Evolutionary conservation across 2,113 vertebrate species (phyloP), one percentile per base, ranked within the genome.

Genomic region (Brachyhypopomus gauderio): DNA sequence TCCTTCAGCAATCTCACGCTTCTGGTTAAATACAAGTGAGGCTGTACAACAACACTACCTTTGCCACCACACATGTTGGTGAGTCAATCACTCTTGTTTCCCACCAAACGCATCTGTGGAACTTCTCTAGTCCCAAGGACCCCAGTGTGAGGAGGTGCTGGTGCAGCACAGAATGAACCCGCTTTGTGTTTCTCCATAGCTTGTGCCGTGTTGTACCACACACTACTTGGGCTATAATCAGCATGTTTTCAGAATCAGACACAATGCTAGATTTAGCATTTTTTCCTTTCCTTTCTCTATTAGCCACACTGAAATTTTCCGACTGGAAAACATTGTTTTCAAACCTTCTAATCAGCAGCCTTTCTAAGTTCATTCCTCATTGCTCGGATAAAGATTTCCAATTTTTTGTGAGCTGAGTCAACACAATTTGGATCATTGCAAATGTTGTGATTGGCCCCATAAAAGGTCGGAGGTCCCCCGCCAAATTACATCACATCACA

Each of bases 391-490:
- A 72, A 72, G 23, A 5, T 20, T 11, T 7, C 36, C 20, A 27
- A 12, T 2, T 52, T 25, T n/a, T 59, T 19, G 30, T 34, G 23
- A 72, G 56, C 64, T 73, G 4, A 19, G 34, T 85, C 23, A 34
- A 30, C 36, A 38, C 48, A 55, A 78, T 77, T 83, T 12, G 38
- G 11, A 60, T 81, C 58, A 71, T 38, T 66, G 27, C 41, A 82
- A 82, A 73, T 67, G 14, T 66, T 83, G 63, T 38, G 64, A 55
- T 80, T 75, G 80, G 63, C 70, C 48, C 71, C 30, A 23, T 75
- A 62, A 74, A 82, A 75, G 56, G 77, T 78, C 82, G 79, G 45
- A 71, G 69, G 78, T 83, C 75, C 34, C 25, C 66, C 25, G n/a
- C 72, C 5, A 56, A 75, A 67, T 80, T 60, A 62, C 62, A 60